phyloP scores from a whole-genome alignment of 2,797 vertebrate species.

The Paguma larvata region DNA sequence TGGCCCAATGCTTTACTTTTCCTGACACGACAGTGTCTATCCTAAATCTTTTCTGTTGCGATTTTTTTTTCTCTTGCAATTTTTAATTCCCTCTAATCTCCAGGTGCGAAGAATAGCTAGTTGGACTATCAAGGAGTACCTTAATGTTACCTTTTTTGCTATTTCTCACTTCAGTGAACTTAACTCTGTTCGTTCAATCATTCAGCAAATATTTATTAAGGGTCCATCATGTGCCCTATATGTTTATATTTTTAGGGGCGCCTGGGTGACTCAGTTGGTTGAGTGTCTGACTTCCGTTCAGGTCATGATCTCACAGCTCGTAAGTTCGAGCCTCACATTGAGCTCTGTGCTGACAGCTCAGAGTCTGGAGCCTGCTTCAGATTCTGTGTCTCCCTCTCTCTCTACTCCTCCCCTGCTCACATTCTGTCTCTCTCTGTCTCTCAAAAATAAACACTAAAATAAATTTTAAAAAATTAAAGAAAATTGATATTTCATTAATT shows the following conservation, averaged over 20 bases:
- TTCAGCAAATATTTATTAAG: background rate
- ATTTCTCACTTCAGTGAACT: background rate
- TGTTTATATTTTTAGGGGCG: background rate
- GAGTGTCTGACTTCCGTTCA: too few relatives aligned
- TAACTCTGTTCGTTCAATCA: background rate
- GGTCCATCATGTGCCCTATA: background rate
- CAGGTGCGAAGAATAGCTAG: background rate
- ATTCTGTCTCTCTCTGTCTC: too few relatives aligned
- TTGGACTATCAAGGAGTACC: background rate
- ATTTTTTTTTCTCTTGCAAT: background rate
- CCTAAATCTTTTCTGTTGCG: background rate
- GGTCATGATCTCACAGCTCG: too few relatives aligned
- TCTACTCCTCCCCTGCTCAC: too few relatives aligned
- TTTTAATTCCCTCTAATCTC: background rate
- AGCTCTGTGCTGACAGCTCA: too few relatives aligned
- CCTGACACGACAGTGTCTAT: background rate
- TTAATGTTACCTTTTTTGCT: background rate
- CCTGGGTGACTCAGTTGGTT: too few relatives aligned
- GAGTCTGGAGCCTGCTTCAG: too few relatives aligned
- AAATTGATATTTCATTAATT: slow-evolving; percentile 1
- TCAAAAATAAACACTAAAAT: too few relatives aligned
- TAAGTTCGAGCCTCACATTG: too few relatives aligned
- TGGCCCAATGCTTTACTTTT: background rate
- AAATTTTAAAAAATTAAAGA: background rate
- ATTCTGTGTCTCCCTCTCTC: too few relatives aligned